Evolutionary conservation across 2,888 invertebrate genomes (phyloP), one percentile per base, ranked within the genome.

Genomic region (Cheilosia soror): DNA sequence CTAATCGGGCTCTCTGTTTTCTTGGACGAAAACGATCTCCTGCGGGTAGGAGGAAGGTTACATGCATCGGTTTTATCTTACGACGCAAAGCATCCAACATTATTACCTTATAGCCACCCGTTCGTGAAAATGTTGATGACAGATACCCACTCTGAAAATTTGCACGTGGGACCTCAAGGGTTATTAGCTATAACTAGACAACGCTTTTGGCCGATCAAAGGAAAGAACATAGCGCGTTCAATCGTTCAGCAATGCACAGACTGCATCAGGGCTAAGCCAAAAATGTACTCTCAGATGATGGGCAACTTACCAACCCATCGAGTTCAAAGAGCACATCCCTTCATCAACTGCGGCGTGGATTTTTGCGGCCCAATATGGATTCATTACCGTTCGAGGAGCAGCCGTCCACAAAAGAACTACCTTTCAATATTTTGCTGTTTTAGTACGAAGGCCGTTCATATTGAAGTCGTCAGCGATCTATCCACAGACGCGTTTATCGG

Each of bases 151-250:
- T 31, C 31, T 1, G 31, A 31, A 31, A 31, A 31, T 6, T 31
- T 6, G 5, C 49, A 49, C 15, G 20, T 49, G 15, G 49, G 20
- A 20, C 49, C 49, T 29, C n/a, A 57, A 57, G 57, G n/a, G 5
- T 13, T 57, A 27, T 29, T 57, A 31, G 31, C 57, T 0, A 57
- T 57, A 29, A 29, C 27, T 31, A 57, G 57, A 57, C 57, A 57
- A 57, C 4, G 33, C 15, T 58, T 58, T 58, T 37, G 58, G 58
- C 58, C 58, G 5, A 58, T 33, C 58, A 58, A 58, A 27, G 58
- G 58, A 37, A 58, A 58, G 37, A 58, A 58, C n/a, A 58, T 58
- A 37, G 58, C 27, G 9, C 58, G 31, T 13, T 33, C 58, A 31
- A 58, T 58, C 58, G 58, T 58, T 4, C 58, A 58, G 37, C 33